These are phyloP conservation scores for Lytechinus variegatus DNA, from an alignment of 35 echinoderm and acorn worm species.

Conservation along the genomic window DNA sequence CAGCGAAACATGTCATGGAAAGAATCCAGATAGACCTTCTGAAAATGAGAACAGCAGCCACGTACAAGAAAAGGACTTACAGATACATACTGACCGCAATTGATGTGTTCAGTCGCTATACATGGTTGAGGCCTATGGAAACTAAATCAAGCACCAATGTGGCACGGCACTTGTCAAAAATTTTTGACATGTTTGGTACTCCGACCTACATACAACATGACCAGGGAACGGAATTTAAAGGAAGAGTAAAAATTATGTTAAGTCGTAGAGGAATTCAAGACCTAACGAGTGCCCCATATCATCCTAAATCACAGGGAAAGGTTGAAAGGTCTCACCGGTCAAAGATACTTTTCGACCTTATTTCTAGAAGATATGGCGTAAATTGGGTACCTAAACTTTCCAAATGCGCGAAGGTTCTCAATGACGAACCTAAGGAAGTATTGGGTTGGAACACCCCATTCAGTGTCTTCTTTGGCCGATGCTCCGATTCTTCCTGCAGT, in stretches of 20 bases:
- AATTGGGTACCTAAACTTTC: conserved; percentile 34
- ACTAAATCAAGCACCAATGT: conserved; percentile 45
- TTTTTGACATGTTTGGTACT: not conserved
- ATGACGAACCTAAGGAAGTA: conserved; percentile 50
- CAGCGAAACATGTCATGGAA: conserved; percentile 17
- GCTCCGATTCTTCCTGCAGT: not conserved
- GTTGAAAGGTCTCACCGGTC: conserved; percentile 38
- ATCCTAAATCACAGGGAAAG: conserved; percentile 37
- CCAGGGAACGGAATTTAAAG: not conserved
- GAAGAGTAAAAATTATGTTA: conserved; percentile 19
- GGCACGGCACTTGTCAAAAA: conserved; percentile 13
- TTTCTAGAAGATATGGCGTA: not conserved
- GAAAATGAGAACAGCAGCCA: too few relatives aligned
- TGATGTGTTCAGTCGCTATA: conserved; percentile 43
- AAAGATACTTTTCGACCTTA: conserved; percentile 38
- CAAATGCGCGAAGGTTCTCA: conserved; percentile 37
- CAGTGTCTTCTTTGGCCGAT: conserved; percentile 39
- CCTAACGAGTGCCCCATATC: conserved; percentile 51
- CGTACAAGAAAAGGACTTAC: not conserved
- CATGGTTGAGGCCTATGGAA: conserved; percentile 41
- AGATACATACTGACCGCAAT: conserved; percentile 48
- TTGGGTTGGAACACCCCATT: conserved; percentile 46
- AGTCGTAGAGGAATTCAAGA: not conserved
- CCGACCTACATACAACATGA: too few relatives aligned
- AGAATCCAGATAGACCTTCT: too few relatives aligned